Conservation (phyloP, 2,113 vertebrate genomes). For the Clarias gariepinus region DNA sequence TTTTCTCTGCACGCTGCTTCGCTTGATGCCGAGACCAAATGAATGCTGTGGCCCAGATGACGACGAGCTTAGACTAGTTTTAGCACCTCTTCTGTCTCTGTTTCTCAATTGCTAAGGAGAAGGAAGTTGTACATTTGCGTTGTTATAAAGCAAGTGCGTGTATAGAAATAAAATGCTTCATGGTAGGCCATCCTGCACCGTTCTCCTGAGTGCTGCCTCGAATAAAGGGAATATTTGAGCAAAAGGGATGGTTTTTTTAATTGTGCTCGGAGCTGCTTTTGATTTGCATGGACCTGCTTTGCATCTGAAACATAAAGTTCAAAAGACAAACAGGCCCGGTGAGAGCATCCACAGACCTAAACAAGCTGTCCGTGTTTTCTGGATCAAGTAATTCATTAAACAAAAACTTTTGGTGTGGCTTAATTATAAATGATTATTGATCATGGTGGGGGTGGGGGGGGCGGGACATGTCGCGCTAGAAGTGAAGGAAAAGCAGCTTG, state of each 20-base stretch:
- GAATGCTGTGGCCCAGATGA: constrained; percentile 1
- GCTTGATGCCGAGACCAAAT: not conserved
- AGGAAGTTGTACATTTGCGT: constrained; percentile 13
- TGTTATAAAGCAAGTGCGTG: not conserved
- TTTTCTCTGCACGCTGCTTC: not conserved
- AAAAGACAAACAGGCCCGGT: constrained; percentile 7
- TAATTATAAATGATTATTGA: constrained; percentile 13
- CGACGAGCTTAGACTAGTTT: not conserved
- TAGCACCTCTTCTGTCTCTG: not conserved
- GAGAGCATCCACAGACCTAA: not conserved
- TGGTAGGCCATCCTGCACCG: constrained; percentile 5
- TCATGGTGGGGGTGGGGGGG: not conserved
- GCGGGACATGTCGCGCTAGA: not conserved
- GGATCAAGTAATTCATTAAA: not conserved
- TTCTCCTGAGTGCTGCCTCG: not conserved
- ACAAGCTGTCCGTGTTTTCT: not conserved
- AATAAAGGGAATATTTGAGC: constrained; percentile 6
- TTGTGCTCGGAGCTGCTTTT: not conserved
- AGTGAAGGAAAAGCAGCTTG: not conserved
- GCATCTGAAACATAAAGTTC: constrained; percentile 25
- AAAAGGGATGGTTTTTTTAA: constrained; percentile 21
- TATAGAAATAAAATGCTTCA: not conserved
- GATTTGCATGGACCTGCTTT: constrained; percentile 47
- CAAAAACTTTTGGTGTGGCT: not conserved
- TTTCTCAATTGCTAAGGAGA: constrained; percentile 6